Evolutionary conservation across 2,113 vertebrate species (phyloP), one percentile per base, ranked within the genome.

Genomic region (Carassius auratus): DNA sequence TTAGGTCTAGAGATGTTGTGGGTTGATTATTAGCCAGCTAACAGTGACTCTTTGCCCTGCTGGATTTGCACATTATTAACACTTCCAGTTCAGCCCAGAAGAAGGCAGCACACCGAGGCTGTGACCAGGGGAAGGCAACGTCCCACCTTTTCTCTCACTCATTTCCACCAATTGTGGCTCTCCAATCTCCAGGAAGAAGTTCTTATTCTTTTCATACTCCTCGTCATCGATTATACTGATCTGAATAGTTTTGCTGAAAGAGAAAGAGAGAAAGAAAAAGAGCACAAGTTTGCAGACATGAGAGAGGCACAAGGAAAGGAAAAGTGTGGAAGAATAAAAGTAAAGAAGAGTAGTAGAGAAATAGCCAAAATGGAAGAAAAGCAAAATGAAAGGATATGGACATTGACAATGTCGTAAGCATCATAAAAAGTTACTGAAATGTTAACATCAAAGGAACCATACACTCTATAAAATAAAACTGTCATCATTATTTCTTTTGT

Each of bases 201-300:
- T 98, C 97, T 99, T 99, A 96, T 99, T 99, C 96, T 99, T 99
- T 94, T 99, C 98, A 94, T 99, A 99, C 88, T 99, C 96, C 94
- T 99, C 98, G 91, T 99, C 98, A 94, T 99, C 98, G 92, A 99
- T 96, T 94, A 99, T 94, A 95, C 96, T 98, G 96, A 99, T 96
- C 93, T 95, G 96, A 95, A 99, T 93, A 88, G 92, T 95, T 96
- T 99, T 98, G 91, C 98, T 99, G 97, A 93, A 97, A 98, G 87
- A 96, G 93, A 93, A 93, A 86, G 69, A 91, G 38, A 87, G n/a
- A 92, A 95, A 95, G 93, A 96, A 26, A 84, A 17, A 84, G 5
- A 76, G 59, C 71, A 62, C 87, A 42, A 85, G 80, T 86, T 81
- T 87, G 74, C 64, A 86, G 90, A 87, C 88, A 86, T 85, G 33